These are phyloP conservation scores for Pogonophryne albipinna DNA, from an alignment of 2,797 vertebrate genomes.

Conservation along the genomic window DNA sequence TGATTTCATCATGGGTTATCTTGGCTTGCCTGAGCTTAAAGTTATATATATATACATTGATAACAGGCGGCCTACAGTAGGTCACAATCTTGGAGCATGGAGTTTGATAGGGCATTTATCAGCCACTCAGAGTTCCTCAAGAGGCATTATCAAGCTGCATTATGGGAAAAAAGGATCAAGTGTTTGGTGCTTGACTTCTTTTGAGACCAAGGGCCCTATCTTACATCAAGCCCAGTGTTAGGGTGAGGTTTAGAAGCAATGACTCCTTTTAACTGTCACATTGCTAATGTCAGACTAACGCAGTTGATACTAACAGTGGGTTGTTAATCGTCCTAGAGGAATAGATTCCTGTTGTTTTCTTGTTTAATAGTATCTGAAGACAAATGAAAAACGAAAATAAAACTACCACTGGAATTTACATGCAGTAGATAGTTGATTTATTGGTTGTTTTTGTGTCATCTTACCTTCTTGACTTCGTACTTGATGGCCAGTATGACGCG, in stretches of 20 bases:
- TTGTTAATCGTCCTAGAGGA: neutral
- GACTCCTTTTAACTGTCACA: too few relatives aligned
- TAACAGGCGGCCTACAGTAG: too few relatives aligned
- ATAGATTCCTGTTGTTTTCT: neutral
- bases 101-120: neutral
- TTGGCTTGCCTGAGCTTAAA: neutral
- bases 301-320: neutral
- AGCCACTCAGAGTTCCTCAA: neutral
- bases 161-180: neutral
- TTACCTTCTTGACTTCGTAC: slow-evolving; percentile 97
- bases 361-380: neutral
- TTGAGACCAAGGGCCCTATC: neutral
- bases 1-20: neutral
- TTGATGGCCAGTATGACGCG: slow-evolving; percentile 96
- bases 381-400: neutral
- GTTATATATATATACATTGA: neutral
- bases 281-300: too few relatives aligned
- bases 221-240: too few relatives aligned
- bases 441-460: neutral
- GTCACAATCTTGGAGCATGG: neutral
- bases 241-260: too few relatives aligned
- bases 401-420: neutral
- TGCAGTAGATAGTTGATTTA: neutral
- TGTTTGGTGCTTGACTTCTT: neutral
- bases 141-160: neutral